phyloP scores from a whole-genome alignment of 2,797 vertebrate genomes.

The Toxotes lorentzi region DNA sequence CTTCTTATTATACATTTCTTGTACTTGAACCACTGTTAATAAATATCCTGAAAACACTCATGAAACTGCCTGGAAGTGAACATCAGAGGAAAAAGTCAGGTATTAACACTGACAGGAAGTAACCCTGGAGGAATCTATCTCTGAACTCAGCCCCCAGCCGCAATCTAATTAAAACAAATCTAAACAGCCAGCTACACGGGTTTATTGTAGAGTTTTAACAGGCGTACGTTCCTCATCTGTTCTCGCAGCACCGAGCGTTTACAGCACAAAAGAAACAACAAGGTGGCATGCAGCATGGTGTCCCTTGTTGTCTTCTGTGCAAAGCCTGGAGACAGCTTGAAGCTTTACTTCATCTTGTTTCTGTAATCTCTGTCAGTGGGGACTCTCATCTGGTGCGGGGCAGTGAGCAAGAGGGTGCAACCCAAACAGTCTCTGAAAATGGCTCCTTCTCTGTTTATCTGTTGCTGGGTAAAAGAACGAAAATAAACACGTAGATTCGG shows the following conservation, averaged over 20 bases:
- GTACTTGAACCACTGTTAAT: background rate
- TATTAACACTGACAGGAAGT: conserved; percentile 67
- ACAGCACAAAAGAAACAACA: conserved; percentile 69
- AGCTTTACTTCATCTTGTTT: conserved; percentile 64
- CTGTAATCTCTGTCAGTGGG: conserved; percentile 70
- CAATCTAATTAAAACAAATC: conserved; percentile 74
- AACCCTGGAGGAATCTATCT: conserved; percentile 58
- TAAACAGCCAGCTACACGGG: conserved; percentile 61
- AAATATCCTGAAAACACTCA: conserved; percentile 23
- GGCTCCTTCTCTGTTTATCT: conserved; percentile 31
- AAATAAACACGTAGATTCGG: conserved; percentile 10
- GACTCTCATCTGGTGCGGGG: conserved; percentile 55
- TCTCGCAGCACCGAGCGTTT: conserved; percentile 52
- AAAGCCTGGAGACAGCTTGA: conserved; percentile 68
- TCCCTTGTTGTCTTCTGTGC: conserved; percentile 67
- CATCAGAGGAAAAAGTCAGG: conserved; percentile 42
- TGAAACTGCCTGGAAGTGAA: conserved; percentile 36
- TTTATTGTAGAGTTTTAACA: conserved; percentile 61
- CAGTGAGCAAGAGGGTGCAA: conserved; percentile 53
- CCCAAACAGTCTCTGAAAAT: conserved; percentile 53
- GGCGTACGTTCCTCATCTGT: conserved; percentile 57
- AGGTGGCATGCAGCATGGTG: conserved; percentile 60
- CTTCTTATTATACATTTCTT: background rate
- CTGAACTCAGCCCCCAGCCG: conserved; percentile 63
- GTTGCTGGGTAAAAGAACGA: conserved; percentile 38